These are phyloP conservation scores for Xanthostigma xanthostigma DNA, from an alignment of 2,888 invertebrate species.

Conservation along the genomic window DNA sequence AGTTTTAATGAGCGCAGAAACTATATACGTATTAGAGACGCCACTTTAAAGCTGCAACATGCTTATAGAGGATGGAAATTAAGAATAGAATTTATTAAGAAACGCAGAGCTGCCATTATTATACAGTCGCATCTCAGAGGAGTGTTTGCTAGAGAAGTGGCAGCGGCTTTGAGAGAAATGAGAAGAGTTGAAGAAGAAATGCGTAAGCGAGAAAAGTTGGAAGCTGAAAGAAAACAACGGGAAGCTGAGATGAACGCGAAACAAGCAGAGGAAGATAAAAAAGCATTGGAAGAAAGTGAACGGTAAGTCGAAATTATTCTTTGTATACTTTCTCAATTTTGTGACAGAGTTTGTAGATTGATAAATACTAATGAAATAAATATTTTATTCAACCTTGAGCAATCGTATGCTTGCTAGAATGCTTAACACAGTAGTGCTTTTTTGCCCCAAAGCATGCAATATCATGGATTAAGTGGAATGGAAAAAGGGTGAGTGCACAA, in stretches of 20 bases:
- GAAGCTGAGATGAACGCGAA: slow-evolving; percentile 36
- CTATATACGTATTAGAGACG: slow-evolving; percentile 46
- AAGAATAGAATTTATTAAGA: slow-evolving; percentile 62
- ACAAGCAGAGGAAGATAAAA: slow-evolving; percentile 27
- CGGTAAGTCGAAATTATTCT: slow-evolving; percentile 31
- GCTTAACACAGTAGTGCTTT: slow-evolving; percentile 8
- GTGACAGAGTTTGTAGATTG: too few relatives aligned
- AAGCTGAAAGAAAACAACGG: slow-evolving; percentile 50
- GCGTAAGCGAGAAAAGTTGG: slow-evolving; percentile 57
- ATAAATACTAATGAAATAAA: neutral
- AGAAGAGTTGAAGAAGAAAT: slow-evolving; percentile 73
- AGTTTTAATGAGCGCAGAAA: slow-evolving; percentile 48
- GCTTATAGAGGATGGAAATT: slow-evolving; percentile 76
- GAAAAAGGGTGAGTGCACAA: slow-evolving; percentile 32
- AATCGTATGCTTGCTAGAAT: too few relatives aligned
- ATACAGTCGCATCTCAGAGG: slow-evolving; percentile 78
- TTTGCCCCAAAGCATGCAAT: slow-evolving; percentile 31
- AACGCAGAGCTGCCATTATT: slow-evolving; percentile 69
- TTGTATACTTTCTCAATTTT: slow-evolving; percentile 17
- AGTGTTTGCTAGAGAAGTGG: slow-evolving; percentile 81
- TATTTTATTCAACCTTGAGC: neutral
- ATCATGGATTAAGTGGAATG: slow-evolving; percentile 35
- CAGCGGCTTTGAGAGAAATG: slow-evolving; percentile 76
- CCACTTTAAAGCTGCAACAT: slow-evolving; percentile 63
- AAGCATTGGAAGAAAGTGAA: slow-evolving; percentile 47